A percentile compares a stretch with the other conserved stretches of the same genome.
Evolutionary conservation across 2,888 invertebrate species (phyloP).

Genomic region (Xylota segnis): DNA sequence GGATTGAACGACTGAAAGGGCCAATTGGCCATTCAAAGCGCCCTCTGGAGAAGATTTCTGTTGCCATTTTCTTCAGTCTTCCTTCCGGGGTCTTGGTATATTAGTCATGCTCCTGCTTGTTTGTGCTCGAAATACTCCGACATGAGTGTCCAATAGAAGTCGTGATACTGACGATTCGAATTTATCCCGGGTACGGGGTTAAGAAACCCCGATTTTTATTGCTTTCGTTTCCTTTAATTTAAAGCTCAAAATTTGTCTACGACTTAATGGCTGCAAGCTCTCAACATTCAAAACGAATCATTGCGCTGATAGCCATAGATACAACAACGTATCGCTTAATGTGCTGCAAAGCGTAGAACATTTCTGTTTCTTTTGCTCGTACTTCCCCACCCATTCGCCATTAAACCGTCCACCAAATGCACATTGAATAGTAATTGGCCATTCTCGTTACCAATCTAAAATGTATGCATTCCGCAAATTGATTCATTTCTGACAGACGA

Average conservation of each 20-base stretch:
- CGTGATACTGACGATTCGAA: too few species aligned
- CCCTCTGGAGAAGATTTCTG: too few species aligned
- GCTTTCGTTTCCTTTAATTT: background rate
- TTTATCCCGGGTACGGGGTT: too few species aligned
- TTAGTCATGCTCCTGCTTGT: too few species aligned
- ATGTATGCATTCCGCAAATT: slow-evolving; percentile 54
- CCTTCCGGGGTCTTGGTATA: too few species aligned
- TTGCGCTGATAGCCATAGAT: background rate
- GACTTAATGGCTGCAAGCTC: background rate
- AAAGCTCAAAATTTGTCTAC: background rate
- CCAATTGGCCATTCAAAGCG: too few species aligned
- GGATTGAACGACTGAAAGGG: too few species aligned
- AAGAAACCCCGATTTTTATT: too few species aligned
- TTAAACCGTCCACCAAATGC: slow-evolving; percentile 16
- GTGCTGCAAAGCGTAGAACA: background rate
- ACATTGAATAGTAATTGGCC: slow-evolving; percentile 31
- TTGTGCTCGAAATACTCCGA: too few species aligned
- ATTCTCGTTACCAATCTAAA: slow-evolving; percentile 25
- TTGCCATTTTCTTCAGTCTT: too few species aligned
- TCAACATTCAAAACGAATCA: background rate
- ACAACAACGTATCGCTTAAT: background rate
- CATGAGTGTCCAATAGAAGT: too few species aligned
- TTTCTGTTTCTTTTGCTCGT: slow-evolving; percentile 7
- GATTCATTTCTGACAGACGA: slow-evolving; percentile 57
- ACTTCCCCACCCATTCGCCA: background rate